phyloP scores from a whole-genome alignment of 2,113 vertebrate species.

The Mungos mungo region DNA sequence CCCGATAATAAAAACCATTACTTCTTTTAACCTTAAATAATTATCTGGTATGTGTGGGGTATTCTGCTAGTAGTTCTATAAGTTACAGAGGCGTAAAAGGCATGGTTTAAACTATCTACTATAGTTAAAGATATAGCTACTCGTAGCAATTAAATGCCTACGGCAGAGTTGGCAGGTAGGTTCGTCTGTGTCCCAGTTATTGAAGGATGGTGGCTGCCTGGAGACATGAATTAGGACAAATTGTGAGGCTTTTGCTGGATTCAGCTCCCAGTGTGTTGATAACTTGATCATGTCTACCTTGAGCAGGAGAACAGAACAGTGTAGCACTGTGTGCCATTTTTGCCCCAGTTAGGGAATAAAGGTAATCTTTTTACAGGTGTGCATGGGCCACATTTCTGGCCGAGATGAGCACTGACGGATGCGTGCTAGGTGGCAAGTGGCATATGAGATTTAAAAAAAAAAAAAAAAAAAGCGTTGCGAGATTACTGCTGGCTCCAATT shows the following conservation, averaged over 20 bases:
- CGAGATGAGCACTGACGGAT: not conserved
- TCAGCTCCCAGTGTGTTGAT: not conserved
- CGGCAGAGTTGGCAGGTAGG: not conserved
- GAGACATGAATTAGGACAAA: not conserved
- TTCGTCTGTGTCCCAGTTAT: not conserved
- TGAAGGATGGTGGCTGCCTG: not conserved
- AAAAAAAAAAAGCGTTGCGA: not conserved
- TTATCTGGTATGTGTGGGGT: not conserved
- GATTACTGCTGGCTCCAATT: not conserved
- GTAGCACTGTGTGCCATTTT: not conserved
- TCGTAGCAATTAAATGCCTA: not conserved
- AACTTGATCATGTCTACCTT: not conserved
- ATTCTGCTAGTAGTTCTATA: not conserved
- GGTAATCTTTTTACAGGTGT: not conserved
- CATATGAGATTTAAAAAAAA: no score
- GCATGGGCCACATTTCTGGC: not conserved
- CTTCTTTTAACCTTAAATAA: not conserved
- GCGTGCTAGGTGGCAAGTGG: not conserved
- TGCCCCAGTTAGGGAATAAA: slow-evolving; percentile 18
- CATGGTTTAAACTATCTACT: not conserved
- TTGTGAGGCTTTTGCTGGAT: not conserved
- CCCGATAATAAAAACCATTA: not conserved
- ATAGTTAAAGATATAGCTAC: not conserved
- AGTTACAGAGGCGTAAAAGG: not conserved
- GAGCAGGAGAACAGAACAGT: not conserved